These are phyloP conservation scores for Oreotrochilus melanogaster DNA, from an alignment of 2,113 vertebrate genomes.

Conservation along the genomic window DNA sequence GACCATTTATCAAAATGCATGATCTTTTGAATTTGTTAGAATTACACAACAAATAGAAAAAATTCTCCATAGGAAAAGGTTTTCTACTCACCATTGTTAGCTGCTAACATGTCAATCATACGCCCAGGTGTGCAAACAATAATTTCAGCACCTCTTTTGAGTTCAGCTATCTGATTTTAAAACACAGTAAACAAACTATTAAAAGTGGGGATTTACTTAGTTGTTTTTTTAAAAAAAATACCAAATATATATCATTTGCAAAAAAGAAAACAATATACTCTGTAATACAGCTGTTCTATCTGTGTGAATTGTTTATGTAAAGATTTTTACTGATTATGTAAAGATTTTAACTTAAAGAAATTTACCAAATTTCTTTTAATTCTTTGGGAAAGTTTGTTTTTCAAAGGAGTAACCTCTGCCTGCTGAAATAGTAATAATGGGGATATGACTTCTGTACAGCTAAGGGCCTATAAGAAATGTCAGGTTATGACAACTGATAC, in stretches of 20 bases:
- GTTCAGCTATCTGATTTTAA: slow-evolving; percentile 92
- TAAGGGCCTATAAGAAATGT: background rate
- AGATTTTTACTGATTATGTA: background rate
- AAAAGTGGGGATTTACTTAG: background rate
- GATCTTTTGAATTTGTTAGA: slow-evolving; percentile 67
- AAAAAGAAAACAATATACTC: background rate
- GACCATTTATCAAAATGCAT: slow-evolving; percentile 60
- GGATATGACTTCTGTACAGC: background rate
- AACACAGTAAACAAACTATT: slow-evolving; percentile 1
- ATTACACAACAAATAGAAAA: slow-evolving; percentile 68
- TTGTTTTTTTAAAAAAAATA: background rate
- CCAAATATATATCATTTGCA: background rate
- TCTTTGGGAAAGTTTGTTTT: background rate
- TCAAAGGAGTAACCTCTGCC: background rate
- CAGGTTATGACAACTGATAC: background rate
- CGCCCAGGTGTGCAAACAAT: slow-evolving; percentile 98
- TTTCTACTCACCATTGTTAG: slow-evolving; percentile 94
- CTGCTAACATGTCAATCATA: slow-evolving; percentile 99
- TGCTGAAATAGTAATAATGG: background rate
- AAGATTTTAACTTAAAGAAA: background rate
- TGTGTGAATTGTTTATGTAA: background rate
- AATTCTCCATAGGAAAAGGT: slow-evolving; percentile 39
- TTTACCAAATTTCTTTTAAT: background rate
- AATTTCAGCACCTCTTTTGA: slow-evolving; percentile 99
- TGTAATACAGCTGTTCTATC: background rate